Conservation (phyloP, 2,797 vertebrate genomes). For the Hemitrygon akajei region DNA sequence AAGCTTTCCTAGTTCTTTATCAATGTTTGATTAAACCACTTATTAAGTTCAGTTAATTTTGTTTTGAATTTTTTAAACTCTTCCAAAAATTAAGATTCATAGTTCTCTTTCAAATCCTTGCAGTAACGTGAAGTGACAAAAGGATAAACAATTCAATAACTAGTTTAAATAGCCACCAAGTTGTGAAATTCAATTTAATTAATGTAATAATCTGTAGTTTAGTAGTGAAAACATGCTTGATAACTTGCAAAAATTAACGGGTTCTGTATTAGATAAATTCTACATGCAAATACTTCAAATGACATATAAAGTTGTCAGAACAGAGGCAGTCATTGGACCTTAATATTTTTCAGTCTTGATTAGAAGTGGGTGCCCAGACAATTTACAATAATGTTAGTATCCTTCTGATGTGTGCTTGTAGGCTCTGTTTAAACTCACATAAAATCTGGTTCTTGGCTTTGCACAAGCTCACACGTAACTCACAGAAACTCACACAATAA, state of each 20-base stretch:
- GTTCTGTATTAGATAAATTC: neutral
- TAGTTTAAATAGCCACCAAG: neutral
- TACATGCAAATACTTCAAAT: neutral
- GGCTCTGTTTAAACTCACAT: neutral
- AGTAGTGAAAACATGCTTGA: neutral
- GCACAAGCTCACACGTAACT: neutral
- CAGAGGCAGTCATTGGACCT: neutral
- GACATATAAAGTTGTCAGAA: neutral
- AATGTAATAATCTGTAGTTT: neutral
- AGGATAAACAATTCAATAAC: neutral
- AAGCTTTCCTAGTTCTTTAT: conserved; percentile 5
- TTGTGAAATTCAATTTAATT: neutral
- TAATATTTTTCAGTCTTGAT: neutral
- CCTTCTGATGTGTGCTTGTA: neutral
- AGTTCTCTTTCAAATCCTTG: conserved; percentile 3
- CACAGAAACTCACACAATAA: neutral
- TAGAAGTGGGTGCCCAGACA: neutral
- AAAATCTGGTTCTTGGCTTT: neutral
- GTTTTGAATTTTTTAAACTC: neutral
- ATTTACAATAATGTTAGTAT: neutral
- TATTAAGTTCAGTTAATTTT: conserved; percentile 26
- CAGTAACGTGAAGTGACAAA: neutral
- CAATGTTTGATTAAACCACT: conserved; percentile 5
- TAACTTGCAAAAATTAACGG: neutral
- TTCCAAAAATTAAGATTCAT: neutral